Evolutionary conservation across 2,797 vertebrate genomes (phyloP).

Genomic region (Gymnoscopelus microlampas): DNA sequence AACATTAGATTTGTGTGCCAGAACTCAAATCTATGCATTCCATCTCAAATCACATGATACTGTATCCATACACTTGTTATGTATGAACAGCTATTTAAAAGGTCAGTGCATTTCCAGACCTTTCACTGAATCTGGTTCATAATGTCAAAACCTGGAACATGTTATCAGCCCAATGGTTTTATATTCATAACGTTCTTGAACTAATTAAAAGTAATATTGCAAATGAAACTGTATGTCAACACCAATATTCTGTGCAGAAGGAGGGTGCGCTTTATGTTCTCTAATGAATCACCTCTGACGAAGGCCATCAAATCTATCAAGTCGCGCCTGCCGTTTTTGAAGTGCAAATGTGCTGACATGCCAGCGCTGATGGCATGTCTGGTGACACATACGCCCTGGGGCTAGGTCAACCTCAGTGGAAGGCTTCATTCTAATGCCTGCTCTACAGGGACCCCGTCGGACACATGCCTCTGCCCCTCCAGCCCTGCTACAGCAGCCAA

Average conservation of each 20-base stretch:
- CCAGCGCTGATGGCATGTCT: slow-evolving; percentile 71
- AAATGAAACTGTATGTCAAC: neutral
- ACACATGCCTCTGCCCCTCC: slow-evolving; percentile 65
- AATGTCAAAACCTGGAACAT: neutral
- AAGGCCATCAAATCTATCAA: slow-evolving; percentile 38
- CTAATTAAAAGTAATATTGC: neutral
- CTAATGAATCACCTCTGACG: slow-evolving; percentile 31
- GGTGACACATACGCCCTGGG: slow-evolving; percentile 78
- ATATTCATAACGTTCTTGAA: neutral
- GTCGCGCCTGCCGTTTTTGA: slow-evolving; percentile 66
- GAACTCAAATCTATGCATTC: neutral
- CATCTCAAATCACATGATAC: neutral
- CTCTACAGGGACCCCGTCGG: slow-evolving; percentile 70
- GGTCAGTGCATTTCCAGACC: neutral
- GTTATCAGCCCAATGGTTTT: neutral
- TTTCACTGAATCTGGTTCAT: neutral
- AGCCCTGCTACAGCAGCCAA: slow-evolving; percentile 39
- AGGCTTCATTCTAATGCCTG: slow-evolving; percentile 69
- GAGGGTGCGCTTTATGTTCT: neutral
- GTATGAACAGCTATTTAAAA: neutral
- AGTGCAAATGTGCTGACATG: slow-evolving; percentile 79
- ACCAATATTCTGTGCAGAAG: neutral
- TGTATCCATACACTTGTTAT: neutral
- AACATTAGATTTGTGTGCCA: too few relatives aligned
- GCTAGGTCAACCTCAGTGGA: slow-evolving; percentile 81